Base-by-base conservation (phyloP, 2,797 vertebrate genomes). In the Pseudotriccus pelzelni region DNA sequence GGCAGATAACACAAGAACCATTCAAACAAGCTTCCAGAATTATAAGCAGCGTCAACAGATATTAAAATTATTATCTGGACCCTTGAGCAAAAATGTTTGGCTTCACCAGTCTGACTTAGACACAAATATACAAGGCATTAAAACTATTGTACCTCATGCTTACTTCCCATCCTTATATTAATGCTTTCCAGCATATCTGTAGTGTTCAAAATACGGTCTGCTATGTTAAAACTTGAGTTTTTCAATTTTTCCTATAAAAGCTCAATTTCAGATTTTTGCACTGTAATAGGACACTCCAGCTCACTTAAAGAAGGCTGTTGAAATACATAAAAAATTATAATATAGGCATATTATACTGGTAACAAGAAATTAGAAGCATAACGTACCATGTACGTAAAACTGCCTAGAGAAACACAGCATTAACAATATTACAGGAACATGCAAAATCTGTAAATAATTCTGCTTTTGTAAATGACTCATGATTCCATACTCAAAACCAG, bases 211-310 rank as follows among this genome's bases (percentile, higher is more conserved):
- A 73, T 90, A 87, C 74, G 75, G 49, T 97, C 84, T 78, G 84
- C 69, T 50, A 97, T 66, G 52, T 96, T 95, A 95, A 95, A 63
- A 91, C 83, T 94, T 24, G 77, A 49, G 64, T 88, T 89, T 94
- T 96, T 96, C 60, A 95, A 49, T 94, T 98, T 98, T 91, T 97
- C 95, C 86, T 96, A 94, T 87, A 98, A 97, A 98, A 96, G 90
- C 32, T 97, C 70, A 10, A 98, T 97, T 97, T 98, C 97, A 78
- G 95, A 97, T 84, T 97, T 97, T 90, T 98, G 97, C 77, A 97
- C 94, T 36, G 93, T 87, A 93, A 96, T 91, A 70, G 95, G 82
- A 85, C 75, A 87, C 92, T 98, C 96, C 55, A 98, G 81, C 36
- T 97, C 96, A 34, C 64, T 93, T 67, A 95, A 89, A 56, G 95